Conservation (phyloP, 2,797 vertebrate species). For the Scleropages formosus region DNA sequence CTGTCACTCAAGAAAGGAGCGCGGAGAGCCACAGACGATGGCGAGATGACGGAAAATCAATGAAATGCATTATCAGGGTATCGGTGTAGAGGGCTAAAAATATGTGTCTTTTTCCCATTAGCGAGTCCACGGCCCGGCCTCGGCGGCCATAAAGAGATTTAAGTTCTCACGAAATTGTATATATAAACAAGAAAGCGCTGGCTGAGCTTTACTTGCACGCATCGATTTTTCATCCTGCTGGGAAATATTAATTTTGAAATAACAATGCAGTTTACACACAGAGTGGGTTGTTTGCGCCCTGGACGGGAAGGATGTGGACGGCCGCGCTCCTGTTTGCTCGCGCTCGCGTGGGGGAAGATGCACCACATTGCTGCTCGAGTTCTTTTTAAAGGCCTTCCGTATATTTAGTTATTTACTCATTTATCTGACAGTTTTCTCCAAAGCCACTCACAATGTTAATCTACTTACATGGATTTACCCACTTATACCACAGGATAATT, state of each 20-base stretch:
- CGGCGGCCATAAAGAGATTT: conserved; percentile 57
- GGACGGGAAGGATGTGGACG: not conserved
- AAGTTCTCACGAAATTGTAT: conserved; percentile 54
- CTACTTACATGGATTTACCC: too few relatives aligned
- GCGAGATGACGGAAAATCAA: conserved; percentile 64
- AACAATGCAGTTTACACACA: conserved; percentile 33
- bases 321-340: conserved; percentile 1
- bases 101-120: conserved; percentile 46
- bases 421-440: too few relatives aligned
- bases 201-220: conserved; percentile 52
- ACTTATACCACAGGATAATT: too few relatives aligned
- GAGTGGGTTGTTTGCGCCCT: not conserved
- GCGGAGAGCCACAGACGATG: conserved; percentile 37
- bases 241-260: conserved; percentile 52
- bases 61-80: conserved; percentile 55
- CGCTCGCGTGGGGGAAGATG: conserved; percentile 3
- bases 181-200: conserved; percentile 59
- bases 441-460: too few relatives aligned
- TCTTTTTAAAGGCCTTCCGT: too few relatives aligned
- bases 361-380: too few relatives aligned
- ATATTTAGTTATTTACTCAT: too few relatives aligned
- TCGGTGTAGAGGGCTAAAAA: conserved; percentile 50
- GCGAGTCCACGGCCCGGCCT: conserved; percentile 52
- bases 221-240: conserved; percentile 47
- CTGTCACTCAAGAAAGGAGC: not conserved